Conservation (phyloP, 2,113 vertebrate genomes). For the Urocitellus parryii region DNA sequence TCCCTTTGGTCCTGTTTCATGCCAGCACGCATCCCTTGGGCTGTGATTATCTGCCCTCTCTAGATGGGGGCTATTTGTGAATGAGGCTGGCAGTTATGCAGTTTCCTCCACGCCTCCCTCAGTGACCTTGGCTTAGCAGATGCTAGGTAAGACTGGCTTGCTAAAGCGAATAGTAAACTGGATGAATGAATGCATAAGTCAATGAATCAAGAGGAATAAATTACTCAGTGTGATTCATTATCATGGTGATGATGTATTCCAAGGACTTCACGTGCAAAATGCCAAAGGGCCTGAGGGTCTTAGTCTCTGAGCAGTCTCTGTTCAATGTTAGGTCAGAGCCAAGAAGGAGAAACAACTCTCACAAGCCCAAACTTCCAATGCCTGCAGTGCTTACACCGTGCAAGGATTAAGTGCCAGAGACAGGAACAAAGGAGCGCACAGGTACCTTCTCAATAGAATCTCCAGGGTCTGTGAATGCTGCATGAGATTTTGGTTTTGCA, state of each 20-base stretch:
- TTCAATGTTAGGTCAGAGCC: neutral
- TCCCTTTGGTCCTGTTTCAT: neutral
- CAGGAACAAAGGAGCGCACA: neutral
- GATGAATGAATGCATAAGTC: neutral
- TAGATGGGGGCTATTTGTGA: neutral
- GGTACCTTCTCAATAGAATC: neutral
- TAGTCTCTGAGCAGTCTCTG: neutral
- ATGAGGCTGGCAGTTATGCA: neutral
- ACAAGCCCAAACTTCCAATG: neutral
- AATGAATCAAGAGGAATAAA: neutral
- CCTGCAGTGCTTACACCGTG: accelerated
- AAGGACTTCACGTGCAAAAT: too few relatives aligned
- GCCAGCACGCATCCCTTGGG: accelerated
- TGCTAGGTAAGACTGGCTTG: neutral
- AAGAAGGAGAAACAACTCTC: neutral
- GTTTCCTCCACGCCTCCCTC: neutral
- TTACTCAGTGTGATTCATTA: neutral
- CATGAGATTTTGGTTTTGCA: neutral
- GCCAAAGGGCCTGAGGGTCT: too few relatives aligned
- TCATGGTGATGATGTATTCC: neutral
- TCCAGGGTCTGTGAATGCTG: neutral
- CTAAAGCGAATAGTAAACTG: neutral
- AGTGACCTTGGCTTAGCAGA: neutral
- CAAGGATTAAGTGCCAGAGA: neutral
- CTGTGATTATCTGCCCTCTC: too few relatives aligned